phyloP scores from a whole-genome alignment of 2,797 vertebrate genomes.

The Ctenochaetus hawaiiensis region DNA sequence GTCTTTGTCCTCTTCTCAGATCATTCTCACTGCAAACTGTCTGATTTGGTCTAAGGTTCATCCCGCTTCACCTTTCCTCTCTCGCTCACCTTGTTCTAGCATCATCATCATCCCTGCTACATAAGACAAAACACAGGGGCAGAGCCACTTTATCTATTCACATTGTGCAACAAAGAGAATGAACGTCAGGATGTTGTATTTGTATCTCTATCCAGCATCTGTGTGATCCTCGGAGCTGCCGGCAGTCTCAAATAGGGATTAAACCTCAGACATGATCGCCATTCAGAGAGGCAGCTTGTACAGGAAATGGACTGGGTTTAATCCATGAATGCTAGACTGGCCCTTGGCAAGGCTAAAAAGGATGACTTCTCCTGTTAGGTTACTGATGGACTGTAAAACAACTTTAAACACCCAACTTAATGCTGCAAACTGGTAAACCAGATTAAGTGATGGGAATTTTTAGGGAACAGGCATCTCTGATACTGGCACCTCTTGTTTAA shows the following conservation, averaged over 20 bases:
- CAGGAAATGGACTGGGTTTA: slow-evolving; percentile 40
- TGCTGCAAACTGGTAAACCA: slow-evolving; percentile 10
- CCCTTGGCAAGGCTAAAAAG: slow-evolving; percentile 39
- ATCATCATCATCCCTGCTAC: slow-evolving; percentile 33
- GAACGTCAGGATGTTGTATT: slow-evolving; percentile 11
- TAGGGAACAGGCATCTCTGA: too few species aligned
- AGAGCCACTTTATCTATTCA: slow-evolving; percentile 42
- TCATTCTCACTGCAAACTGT: slow-evolving; percentile 23
- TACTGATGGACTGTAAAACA: slow-evolving; percentile 41
- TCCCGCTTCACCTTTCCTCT: too few species aligned
- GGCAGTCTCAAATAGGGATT: slow-evolving; percentile 49
- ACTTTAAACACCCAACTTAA: slow-evolving; percentile 8
- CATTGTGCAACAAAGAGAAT: slow-evolving; percentile 26
- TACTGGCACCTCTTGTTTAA: too few species aligned
- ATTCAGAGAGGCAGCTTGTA: slow-evolving; percentile 33
- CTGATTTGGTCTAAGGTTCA: slow-evolving; percentile 31
- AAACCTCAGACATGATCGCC: slow-evolving; percentile 49
- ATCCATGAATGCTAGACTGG: slow-evolving; percentile 42
- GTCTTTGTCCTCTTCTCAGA: slow-evolving; percentile 21
- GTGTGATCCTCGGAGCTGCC: slow-evolving; percentile 47
- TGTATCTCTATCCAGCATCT: slow-evolving; percentile 53
- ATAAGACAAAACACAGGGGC: slow-evolving; percentile 18
- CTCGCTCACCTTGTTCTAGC: slow-evolving; percentile 13
- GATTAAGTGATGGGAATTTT: not conserved
- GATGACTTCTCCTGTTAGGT: slow-evolving; percentile 22